These are phyloP conservation scores for Cabera pusaria DNA, from an alignment of 2,888 invertebrate genomes.

Conservation along the genomic window DNA sequence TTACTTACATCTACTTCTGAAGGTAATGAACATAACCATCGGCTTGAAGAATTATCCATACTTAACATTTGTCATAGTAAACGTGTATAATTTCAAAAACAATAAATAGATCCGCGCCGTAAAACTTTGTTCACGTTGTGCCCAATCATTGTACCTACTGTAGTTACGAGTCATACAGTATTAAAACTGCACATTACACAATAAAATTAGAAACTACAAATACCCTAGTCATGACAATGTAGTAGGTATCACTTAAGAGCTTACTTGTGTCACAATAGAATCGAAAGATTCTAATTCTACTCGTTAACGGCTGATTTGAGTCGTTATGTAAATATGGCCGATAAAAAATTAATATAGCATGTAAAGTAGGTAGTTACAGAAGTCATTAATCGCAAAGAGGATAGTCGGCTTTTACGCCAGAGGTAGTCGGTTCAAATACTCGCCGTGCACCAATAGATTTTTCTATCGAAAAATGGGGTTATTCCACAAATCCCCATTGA, in stretches of 20 bases:
- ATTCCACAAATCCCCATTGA: too few species aligned
- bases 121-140: too few species aligned
- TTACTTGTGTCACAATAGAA: conserved; percentile 13
- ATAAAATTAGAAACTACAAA: conserved; percentile 17
- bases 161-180: conserved; percentile 18
- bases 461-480: too few species aligned
- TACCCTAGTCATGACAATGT: conserved; percentile 14
- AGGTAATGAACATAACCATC: conserved; percentile 4
- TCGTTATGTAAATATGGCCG: conserved; percentile 18
- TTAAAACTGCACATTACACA: conserved; percentile 12
- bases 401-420: too few species aligned
- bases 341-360: conserved; percentile 20
- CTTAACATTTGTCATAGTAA: too few species aligned
- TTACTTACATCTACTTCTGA: conserved; percentile 6
- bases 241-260: conserved; percentile 20
- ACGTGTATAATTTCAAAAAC: too few species aligned
- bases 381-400: conserved; percentile 13
- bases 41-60: too few species aligned
- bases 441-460: too few species aligned
- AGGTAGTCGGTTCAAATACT: too few species aligned
- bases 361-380: conserved; percentile 11
- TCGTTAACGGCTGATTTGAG: too few species aligned
- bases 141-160: too few species aligned
- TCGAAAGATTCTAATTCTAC: conserved; percentile 5
- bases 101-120: too few species aligned